These are phyloP conservation scores for Nephrocerus scutellatus DNA, from an alignment of 2,888 invertebrate species.

Conservation along the genomic window DNA sequence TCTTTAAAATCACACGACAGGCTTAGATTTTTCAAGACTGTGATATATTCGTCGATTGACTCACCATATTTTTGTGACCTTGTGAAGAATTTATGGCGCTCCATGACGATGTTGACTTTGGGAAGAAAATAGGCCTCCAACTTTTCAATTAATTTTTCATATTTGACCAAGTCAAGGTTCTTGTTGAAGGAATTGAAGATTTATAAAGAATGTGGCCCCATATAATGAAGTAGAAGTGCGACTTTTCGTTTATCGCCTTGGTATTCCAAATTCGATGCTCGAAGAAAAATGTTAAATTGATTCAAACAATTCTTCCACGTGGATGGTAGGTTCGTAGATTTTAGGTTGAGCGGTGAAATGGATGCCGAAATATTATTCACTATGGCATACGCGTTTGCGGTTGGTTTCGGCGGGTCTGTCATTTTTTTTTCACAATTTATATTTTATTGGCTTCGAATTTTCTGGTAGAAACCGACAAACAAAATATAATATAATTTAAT, in stretches of 20 bases:
- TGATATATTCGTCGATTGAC: conserved; percentile 10
- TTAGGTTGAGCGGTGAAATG: no score
- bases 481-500: no score
- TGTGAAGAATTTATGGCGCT: conserved; percentile 14
- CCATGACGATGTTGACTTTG: conserved; percentile 20
- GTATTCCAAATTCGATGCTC: conserved; percentile 14
- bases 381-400: no score
- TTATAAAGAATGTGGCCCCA: conserved; percentile 8
- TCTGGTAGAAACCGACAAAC: no score
- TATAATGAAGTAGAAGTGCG: conserved; percentile 8
- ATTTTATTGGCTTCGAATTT: no score
- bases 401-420: no score
- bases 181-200: conserved; percentile 21
- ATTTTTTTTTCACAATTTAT: no score
- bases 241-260: conserved; percentile 6
- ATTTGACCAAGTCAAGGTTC: conserved; percentile 14
- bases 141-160: conserved; percentile 10
- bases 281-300: conserved; percentile 20
- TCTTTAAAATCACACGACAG: conserved; percentile 18
- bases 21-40: conserved; percentile 18
- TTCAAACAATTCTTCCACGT: conserved; percentile 21
- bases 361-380: no score
- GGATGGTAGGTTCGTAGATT: no score
- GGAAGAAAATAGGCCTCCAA: conserved; percentile 17
- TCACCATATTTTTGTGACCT: conserved; percentile 5